Evolutionary conservation across 2,113 vertebrate species (phyloP), one percentile per base, ranked within the genome.

Genomic region (Antidorcas marsupialis): DNA sequence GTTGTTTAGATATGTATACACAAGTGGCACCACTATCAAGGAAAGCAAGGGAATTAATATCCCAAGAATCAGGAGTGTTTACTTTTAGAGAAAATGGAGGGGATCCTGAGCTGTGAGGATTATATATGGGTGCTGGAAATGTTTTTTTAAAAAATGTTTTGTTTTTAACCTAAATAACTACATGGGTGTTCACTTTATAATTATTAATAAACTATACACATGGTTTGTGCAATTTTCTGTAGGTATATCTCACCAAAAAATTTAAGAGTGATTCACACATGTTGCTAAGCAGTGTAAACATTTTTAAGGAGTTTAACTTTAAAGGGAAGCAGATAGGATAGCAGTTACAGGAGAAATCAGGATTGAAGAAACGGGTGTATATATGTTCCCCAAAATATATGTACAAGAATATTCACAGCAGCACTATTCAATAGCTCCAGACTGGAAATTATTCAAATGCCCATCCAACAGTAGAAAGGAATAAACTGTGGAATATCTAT

Each of bases 361-460:
- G 84, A 95, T 15, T 86, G 28, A 97, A 95, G 59, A 83, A 79
- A 74, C 91, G 21, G 93, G 64, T 23, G 11, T 43, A n/a, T n/a
- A 92, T 87, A 94, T 84, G 39, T 78, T 91, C 57, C 88, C n/a
- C 57, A 74, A 97, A 94, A 92, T 57, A 82, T 7, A 52, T n/a
- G 33, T 60, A 79, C 30, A 92, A 92, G 60, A 87, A 90, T 83
- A 89, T 89, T 94, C 67, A 89, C 43, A 92, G 94, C 45, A 89
- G 74, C 17, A 91, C 87, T 97, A 86, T 86, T 94, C 53, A 89
- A 94, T 7, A 94, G 45, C 4, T 25, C 59, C 47, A 39, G 78
- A 90, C 53, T 78, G 21, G 43, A 97, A 84, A 90, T 87, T 84
- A 96, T n/a, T 57, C 82, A 97, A 90, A 92, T 79, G 27, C 21